These are phyloP conservation scores for Antechinus stuartii DNA, from an alignment of 2,113 vertebrate species.

Conservation along the genomic window DNA sequence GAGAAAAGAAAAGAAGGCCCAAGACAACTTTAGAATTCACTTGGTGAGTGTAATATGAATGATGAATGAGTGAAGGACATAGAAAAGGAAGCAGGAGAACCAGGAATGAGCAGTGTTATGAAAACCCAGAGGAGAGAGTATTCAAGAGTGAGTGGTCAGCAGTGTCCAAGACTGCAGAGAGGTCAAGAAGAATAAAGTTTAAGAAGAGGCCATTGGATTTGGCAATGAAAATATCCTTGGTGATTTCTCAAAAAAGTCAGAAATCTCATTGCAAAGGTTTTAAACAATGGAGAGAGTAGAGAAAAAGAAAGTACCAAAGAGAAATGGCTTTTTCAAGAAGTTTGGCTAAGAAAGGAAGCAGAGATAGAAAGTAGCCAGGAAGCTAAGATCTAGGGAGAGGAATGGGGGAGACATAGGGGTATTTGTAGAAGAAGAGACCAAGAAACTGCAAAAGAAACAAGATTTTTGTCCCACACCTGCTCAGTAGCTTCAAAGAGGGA, in stretches of 20 bases:
- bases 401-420: neutral
- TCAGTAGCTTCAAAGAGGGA: neutral
- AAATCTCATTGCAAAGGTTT: neutral
- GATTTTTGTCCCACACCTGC: neutral
- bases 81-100: neutral
- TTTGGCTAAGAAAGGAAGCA: neutral
- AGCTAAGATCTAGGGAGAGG: neutral
- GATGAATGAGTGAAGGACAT: neutral
- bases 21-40: neutral
- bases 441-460: neutral
- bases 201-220: neutral
- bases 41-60: neutral
- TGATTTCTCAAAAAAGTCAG: neutral
- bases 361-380: neutral
- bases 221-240: neutral
- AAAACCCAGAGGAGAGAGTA: neutral
- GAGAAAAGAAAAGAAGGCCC: neutral
- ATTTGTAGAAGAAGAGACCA: neutral
- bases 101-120: neutral
- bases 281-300: neutral
- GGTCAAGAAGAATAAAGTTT: neutral
- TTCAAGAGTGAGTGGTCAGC: neutral
- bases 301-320: neutral
- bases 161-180: neutral
- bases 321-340: neutral